Evolutionary conservation across 2,113 vertebrate genomes (phyloP), one percentile per base, ranked within the genome.

Genomic region (Petrocephalus zakoni): DNA sequence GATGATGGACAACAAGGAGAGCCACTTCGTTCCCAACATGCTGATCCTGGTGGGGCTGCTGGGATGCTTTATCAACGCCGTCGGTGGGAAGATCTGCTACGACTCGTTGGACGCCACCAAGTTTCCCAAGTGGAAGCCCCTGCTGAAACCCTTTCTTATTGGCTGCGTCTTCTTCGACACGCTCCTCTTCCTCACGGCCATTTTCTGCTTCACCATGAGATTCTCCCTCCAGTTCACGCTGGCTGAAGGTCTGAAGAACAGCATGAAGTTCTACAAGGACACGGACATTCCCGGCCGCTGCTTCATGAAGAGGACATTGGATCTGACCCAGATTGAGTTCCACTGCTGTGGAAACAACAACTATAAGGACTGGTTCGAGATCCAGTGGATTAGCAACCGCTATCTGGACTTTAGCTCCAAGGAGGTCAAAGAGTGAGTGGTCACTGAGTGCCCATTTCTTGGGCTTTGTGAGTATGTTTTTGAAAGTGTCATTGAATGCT

Each of bases 271-370:
- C 93, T 99, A 99, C 94, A 96, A 98, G 90, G 98, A 99, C 94
- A 98, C 98, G 0, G 98, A 99, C 93, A 99, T 97, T 0, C 98
- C 98, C 0, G 98, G 98, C 8, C 95, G 96, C 47, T 99, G 98
- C 93, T 99, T 99, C 96, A 98, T 99, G 98, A 99, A 99, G 95
- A 97, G 97, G 94, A 99, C 98, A 87, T 95, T 99, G 0, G 98
- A 99, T 93, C 90, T 97, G 96, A 97, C 99, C 93, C 98, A 99
- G 94, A 98, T 98, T 0, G 98, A 99, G 93, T 99, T 99, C 93
- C 97, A 94, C 17, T 99, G 98, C 95, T 99, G 98, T 0, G 98
- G 98, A 22, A 99, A 98, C 92, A 96, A 96, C 0, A 97, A 98
- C 94, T 99, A 96, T 93, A 96, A 96, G 93, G 98, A 99, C 85